phyloP scores from a whole-genome alignment of 2,797 vertebrate genomes.

The Arnoldichthys spilopterus region DNA sequence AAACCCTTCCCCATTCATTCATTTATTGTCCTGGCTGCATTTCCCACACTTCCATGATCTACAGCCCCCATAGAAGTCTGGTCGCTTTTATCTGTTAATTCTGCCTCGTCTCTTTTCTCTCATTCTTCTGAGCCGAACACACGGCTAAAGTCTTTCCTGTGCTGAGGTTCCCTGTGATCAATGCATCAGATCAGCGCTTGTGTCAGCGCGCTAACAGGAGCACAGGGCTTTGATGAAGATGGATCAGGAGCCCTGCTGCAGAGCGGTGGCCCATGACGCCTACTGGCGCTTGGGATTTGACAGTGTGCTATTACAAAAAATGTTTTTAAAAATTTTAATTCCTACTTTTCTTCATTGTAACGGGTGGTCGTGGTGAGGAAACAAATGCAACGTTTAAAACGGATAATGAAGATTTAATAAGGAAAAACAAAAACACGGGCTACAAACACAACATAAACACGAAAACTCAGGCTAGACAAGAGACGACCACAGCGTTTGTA shows the following conservation, averaged over 20 bases:
- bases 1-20: conserved; percentile 12
- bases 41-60: conserved; percentile 9
- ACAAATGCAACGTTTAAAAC: too few species aligned
- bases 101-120: conserved; percentile 5
- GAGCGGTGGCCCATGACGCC: neutral
- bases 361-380: too few species aligned
- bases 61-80: neutral
- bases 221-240: conserved; percentile 30
- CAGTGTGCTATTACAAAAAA: neutral
- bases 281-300: neutral
- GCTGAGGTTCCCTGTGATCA: conserved; percentile 42
- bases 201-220: conserved; percentile 7
- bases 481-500: too few species aligned
- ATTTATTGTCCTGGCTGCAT: conserved; percentile 1
- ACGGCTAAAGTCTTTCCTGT: conserved; percentile 30
- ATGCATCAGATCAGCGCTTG: conserved; percentile 39
- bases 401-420: too few species aligned
- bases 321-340: conserved; percentile 4
- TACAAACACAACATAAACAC: too few species aligned
- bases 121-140: conserved; percentile 13
- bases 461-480: too few species aligned
- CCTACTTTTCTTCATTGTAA: neutral
- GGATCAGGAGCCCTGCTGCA: conserved; percentile 11
- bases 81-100: conserved; percentile 17
- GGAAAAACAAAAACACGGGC: too few species aligned